Evolutionary conservation across 2,113 vertebrate species (phyloP).

Genomic region (Elephantulus edwardii): DNA sequence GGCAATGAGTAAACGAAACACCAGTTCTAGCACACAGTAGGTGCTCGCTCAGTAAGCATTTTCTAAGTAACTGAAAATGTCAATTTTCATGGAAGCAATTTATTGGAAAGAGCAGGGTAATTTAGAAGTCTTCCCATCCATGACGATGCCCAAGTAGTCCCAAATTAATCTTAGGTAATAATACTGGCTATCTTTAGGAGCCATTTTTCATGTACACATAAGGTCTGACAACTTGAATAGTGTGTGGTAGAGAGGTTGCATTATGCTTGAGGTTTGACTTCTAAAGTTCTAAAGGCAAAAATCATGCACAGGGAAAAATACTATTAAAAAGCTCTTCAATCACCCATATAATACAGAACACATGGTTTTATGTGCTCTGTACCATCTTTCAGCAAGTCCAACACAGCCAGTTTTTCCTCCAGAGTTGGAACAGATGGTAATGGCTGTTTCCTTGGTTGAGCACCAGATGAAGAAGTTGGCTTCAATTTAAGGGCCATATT

Average conservation of each 20-base stretch:
- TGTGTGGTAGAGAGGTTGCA: background rate
- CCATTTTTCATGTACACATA: background rate
- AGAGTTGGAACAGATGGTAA: constrained; percentile 70
- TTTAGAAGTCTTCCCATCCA: background rate
- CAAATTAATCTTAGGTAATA: background rate
- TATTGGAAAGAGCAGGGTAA: background rate
- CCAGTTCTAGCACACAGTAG: background rate
- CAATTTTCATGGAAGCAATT: background rate
- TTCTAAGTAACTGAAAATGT: constrained; percentile 35
- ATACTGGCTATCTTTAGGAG: background rate
- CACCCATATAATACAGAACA: background rate
- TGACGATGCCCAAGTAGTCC: background rate
- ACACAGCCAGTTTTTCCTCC: constrained; percentile 49
- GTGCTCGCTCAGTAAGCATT: background rate
- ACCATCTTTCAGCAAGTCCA: constrained; percentile 43
- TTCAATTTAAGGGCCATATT: constrained; percentile 69
- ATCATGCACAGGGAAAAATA: background rate
- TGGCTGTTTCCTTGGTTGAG: constrained; percentile 73
- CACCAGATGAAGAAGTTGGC: constrained; percentile 75
- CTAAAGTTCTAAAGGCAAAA: constrained; percentile 25
- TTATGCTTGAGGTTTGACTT: background rate
- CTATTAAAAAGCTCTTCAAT: constrained; percentile 6
- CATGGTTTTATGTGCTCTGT: constrained; percentile 14
- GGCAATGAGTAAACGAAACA: too few relatives aligned
- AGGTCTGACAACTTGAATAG: background rate